Conservation (phyloP, 2,113 vertebrate species). For the Gasterosteus nipponicus region DNA sequence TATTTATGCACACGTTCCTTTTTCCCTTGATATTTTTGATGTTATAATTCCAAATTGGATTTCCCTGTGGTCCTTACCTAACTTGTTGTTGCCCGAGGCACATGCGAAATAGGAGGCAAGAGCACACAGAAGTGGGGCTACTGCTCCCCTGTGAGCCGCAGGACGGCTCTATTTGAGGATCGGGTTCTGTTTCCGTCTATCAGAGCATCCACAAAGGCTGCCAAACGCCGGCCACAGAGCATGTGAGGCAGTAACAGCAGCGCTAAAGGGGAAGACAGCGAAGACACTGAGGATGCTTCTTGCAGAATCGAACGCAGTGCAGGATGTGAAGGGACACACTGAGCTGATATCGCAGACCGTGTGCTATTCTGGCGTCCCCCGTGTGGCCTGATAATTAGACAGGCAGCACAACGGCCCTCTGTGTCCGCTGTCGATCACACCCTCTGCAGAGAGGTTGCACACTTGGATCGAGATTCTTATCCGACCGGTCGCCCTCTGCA, state of each 20-base stretch:
- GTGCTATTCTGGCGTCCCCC: slow-evolving; percentile 37
- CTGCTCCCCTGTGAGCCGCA: slow-evolving; percentile 72
- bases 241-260: slow-evolving; percentile 65
- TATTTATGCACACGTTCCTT: slow-evolving; percentile 69
- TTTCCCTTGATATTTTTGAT: slow-evolving; percentile 59
- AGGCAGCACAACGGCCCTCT: slow-evolving; percentile 31
- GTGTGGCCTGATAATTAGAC: slow-evolving; percentile 61
- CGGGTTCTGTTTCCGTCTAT: slow-evolving; percentile 72
- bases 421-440: slow-evolving; percentile 59
- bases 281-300: slow-evolving; percentile 30
- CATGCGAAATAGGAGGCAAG: slow-evolving; percentile 69
- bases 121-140: slow-evolving; percentile 79
- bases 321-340: slow-evolving; percentile 31
- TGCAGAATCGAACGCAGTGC: slow-evolving; percentile 40
- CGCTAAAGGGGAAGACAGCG: slow-evolving; percentile 43
- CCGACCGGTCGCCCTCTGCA: slow-evolving; percentile 54
- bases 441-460: slow-evolving; percentile 45
- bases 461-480: slow-evolving; percentile 38
- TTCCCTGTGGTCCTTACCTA: slow-evolving; percentile 79
- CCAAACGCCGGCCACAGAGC: slow-evolving; percentile 42
- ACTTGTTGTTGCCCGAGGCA: slow-evolving; percentile 78
- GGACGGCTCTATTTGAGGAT: slow-evolving; percentile 78
- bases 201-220: slow-evolving; percentile 68
- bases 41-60: slow-evolving; percentile 80
- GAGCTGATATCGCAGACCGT: slow-evolving; percentile 31